Conservation (phyloP, 2,888 invertebrate species). For the Trichopria drosophilae region DNA sequence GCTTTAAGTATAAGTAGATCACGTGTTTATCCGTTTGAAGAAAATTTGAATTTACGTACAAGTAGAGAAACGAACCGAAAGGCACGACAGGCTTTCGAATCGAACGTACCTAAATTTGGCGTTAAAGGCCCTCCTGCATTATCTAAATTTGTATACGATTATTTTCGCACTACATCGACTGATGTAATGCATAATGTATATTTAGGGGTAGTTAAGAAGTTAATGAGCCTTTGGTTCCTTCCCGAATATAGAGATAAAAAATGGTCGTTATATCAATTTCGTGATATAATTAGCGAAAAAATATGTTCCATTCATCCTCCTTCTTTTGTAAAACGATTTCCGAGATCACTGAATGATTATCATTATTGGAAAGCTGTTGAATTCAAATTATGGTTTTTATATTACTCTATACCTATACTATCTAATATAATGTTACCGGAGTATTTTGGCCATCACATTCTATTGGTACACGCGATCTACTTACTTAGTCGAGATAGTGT, state of each 20-base stretch:
- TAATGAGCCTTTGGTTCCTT: constrained; percentile 28
- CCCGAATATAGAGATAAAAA: background rate
- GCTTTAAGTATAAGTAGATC: background rate
- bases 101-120: constrained; percentile 3
- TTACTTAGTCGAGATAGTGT: constrained; percentile 27
- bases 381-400: constrained; percentile 31
- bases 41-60: background rate
- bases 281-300: constrained; percentile 22
- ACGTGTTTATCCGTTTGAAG: constrained; percentile 2
- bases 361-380: constrained; percentile 35
- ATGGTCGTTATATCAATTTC: constrained; percentile 18
- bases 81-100: background rate
- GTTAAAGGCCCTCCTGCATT: constrained; percentile 31
- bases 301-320: constrained; percentile 28
- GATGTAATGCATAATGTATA: constrained; percentile 35
- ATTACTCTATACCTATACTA: constrained; percentile 33
- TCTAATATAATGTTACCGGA: constrained; percentile 27
- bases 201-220: constrained; percentile 27
- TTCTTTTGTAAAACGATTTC: constrained; percentile 26
- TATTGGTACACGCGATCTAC: constrained; percentile 30
- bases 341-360: constrained; percentile 26
- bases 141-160: constrained; percentile 22
- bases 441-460: constrained; percentile 33
- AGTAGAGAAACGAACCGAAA: constrained; percentile 5
- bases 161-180: constrained; percentile 25